Conservation (phyloP, 2,113 vertebrate genomes). For the Sinocyclocheilus grahami region DNA sequence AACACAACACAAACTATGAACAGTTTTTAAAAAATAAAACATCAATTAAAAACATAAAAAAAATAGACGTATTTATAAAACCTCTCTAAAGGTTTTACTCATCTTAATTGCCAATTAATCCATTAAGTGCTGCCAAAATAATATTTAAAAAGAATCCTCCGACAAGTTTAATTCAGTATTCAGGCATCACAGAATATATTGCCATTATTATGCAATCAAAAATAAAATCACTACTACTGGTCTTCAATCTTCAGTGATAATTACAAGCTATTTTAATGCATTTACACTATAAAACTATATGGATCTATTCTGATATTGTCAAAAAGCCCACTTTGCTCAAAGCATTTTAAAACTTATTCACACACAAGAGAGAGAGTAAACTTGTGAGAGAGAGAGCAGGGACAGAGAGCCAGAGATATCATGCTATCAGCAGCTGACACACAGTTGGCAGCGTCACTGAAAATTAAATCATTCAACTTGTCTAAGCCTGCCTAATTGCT, state of each 20-base stretch:
- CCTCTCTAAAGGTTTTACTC: not conserved
- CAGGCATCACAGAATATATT: not conserved
- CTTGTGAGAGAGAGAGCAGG: not conserved
- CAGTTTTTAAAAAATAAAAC: not conserved
- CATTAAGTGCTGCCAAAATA: not conserved
- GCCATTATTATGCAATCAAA: not conserved
- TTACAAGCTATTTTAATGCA: not conserved
- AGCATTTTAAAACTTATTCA: not conserved
- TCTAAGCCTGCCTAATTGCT: slow-evolving; percentile 12
- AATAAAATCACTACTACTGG: not conserved
- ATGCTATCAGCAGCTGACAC: slow-evolving; percentile 30
- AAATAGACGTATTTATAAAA: not conserved
- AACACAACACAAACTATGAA: not conserved
- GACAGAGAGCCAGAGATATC: slow-evolving; percentile 14
- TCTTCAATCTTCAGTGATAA: not conserved
- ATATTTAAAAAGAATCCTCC: not conserved
- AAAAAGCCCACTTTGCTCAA: not conserved
- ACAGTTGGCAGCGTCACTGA: slow-evolving; percentile 16
- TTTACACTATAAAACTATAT: not conserved
- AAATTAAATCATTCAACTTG: slow-evolving; percentile 36
- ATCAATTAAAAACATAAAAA: not conserved
- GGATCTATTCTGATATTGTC: not conserved
- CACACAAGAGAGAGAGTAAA: not conserved
- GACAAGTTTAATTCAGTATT: too few species aligned
- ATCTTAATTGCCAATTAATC: not conserved